phyloP scores from a whole-genome alignment of 1,140 invertebrate species.

The Hypothenemus hampei region DNA sequence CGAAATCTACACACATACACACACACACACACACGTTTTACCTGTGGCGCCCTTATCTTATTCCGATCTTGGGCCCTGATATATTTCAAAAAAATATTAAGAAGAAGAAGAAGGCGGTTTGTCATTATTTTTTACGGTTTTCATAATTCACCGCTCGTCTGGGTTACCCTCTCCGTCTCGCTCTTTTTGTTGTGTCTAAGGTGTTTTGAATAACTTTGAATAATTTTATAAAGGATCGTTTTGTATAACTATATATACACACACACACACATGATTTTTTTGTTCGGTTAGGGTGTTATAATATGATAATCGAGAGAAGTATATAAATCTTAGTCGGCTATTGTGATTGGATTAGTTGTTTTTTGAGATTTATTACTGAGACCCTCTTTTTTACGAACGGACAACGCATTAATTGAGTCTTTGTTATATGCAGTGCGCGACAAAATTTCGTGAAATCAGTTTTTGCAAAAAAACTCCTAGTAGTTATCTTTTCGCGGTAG shows the following conservation, averaged over 20 bases:
- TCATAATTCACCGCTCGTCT: constrained; percentile 35
- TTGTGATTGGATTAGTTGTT: constrained; percentile 6
- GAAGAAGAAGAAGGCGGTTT: constrained; percentile 38
- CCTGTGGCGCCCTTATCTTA: constrained; percentile 39
- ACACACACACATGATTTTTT: constrained; percentile 27
- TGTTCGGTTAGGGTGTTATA: constrained; percentile 11
- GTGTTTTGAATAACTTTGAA: constrained; percentile 42
- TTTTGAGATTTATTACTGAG: too few species aligned
- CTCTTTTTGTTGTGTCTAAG: too few species aligned
- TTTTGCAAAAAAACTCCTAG: too few species aligned
- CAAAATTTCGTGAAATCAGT: too few species aligned
- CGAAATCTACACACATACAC: too few species aligned
- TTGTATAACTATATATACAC: constrained; percentile 8
- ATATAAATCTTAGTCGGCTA: constrained; percentile 12
- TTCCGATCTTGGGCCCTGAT: constrained; percentile 27
- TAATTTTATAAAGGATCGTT: constrained; percentile 33
- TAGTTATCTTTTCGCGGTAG: too few species aligned
- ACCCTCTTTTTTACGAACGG: too few species aligned
- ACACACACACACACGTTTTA: constrained; percentile 11
- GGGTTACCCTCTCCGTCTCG: too few species aligned
- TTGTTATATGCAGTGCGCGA: too few species aligned
- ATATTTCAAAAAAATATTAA: constrained; percentile 39
- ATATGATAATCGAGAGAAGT: constrained; percentile 24
- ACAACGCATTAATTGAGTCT: too few species aligned
- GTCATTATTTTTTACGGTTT: constrained; percentile 42